A percentile compares a stretch with the other conserved stretches of the same genome.
Conservation (phyloP, 2,888 invertebrate species). For the Tenthredo mesomela region DNA sequence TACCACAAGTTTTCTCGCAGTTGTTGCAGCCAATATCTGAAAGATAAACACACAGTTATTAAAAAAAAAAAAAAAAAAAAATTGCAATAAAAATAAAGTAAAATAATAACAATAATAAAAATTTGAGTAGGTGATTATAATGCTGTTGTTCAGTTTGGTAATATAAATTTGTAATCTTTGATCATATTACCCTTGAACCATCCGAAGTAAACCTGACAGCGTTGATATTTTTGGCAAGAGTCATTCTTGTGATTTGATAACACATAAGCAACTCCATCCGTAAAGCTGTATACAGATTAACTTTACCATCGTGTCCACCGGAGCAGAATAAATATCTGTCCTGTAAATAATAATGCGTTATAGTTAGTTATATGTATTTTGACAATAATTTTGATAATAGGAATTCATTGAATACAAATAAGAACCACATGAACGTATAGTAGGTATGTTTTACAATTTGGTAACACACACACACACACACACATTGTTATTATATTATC, state of each 20-base stretch:
- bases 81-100: neutral
- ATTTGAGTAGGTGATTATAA: neutral
- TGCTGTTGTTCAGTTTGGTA: neutral
- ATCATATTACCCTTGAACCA: constrained; percentile 73
- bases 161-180: neutral
- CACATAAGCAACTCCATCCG: constrained; percentile 76
- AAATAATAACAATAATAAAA: neutral
- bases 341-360: constrained; percentile 63
- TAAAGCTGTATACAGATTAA: constrained; percentile 77
- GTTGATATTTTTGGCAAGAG: constrained; percentile 76
- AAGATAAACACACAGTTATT: constrained; percentile 45
- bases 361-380: neutral
- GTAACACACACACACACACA: neutral
- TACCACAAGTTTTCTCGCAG: constrained; percentile 77
- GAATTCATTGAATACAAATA: neutral
- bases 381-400: neutral
- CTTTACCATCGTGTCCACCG: constrained; percentile 78
- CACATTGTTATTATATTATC: neutral
- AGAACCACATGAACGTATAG: neutral
- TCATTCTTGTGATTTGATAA: constrained; percentile 77
- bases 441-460: neutral
- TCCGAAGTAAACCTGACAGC: constrained; percentile 78
- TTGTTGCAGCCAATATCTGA: constrained; percentile 78
- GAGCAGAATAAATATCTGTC: constrained; percentile 79
- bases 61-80: too few relatives aligned